Evolutionary conservation across 2,113 vertebrate species (phyloP), one percentile per base, ranked within the genome.

Genomic region (Piprites chloris): DNA sequence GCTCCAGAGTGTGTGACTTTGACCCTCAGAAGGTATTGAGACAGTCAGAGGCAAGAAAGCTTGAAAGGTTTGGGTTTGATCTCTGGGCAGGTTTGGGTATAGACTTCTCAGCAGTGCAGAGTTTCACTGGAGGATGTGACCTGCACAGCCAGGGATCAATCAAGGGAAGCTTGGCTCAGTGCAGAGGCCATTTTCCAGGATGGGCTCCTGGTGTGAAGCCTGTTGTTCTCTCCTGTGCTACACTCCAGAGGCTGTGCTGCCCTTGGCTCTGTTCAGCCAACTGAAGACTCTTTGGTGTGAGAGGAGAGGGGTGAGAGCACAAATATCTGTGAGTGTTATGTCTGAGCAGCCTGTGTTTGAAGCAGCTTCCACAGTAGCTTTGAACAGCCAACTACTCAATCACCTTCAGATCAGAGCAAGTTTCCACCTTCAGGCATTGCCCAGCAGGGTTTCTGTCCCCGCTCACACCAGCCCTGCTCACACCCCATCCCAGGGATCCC

Each of bases 301-400:
- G 27, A 66, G 59, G 39, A 69, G 41, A 71, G 20, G 37, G 20
- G 4, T 61, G 71, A 46, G 71, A 37, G 30, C 33, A 35, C 21
- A 42, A 83, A 52, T 6, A 30, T 46, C 33, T 46, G 19, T 50
- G 39, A 50, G 20, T 0, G 0, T 13, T 50, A 0, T n/a, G 35
- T 32, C 47, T 68, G 62, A 67, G 33, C 24, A 73, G 58, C 27
- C 53, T 69, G 5, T 7, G 37, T 39, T 62, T 28, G 33, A 50
- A 76, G 47, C 79, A 71, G 71, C 47, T 85, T 55, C 32, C 75
- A 82, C n/a, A 44, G 28, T 47, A 94, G n/a, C 71, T 79, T 49
- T 52, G 65, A 73, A 52, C 7, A 53, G 10, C 13, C 42, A 67
- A 5, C 32, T 28, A 2, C 50, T 11, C 24, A 74, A 52, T 19